Conservation (phyloP, 2,888 invertebrate genomes). For the Amblyteles armatorius region DNA sequence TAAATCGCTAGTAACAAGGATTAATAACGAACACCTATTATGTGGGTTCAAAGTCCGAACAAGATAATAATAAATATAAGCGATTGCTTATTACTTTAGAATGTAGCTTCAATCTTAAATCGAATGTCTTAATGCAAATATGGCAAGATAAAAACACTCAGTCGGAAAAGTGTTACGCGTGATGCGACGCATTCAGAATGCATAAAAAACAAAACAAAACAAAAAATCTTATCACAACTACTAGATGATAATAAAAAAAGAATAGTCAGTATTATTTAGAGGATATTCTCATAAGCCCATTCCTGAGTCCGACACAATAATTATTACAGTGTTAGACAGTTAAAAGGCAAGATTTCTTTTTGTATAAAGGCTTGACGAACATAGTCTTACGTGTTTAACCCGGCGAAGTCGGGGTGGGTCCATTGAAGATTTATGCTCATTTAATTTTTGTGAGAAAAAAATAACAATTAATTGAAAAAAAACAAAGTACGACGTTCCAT, state of each 20-base stretch:
- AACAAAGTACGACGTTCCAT: too few species aligned
- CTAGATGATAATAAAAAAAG: background rate
- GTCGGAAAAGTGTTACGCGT: constrained; percentile 34
- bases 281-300: background rate
- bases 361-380: constrained; percentile 47
- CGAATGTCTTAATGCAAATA: constrained; percentile 47
- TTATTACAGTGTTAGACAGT: constrained; percentile 23
- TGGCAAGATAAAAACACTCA: constrained; percentile 46
- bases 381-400: constrained; percentile 23
- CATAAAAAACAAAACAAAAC: background rate
- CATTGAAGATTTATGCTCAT: background rate
- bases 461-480: background rate
- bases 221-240: constrained; percentile 20
- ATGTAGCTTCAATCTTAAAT: constrained; percentile 64
- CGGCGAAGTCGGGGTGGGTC: background rate
- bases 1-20: constrained; percentile 42
- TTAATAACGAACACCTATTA: constrained; percentile 50
- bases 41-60: constrained; percentile 59
- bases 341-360: constrained; percentile 52
- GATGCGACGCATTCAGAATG: constrained; percentile 20
- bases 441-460: background rate
- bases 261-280: constrained; percentile 6
- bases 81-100: constrained; percentile 71
- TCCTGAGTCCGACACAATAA: constrained; percentile 8
- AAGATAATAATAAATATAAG: constrained; percentile 62